Base-by-base conservation (phyloP, 2,113 vertebrate species). In the Boleophthalmus pectinirostris region DNA sequence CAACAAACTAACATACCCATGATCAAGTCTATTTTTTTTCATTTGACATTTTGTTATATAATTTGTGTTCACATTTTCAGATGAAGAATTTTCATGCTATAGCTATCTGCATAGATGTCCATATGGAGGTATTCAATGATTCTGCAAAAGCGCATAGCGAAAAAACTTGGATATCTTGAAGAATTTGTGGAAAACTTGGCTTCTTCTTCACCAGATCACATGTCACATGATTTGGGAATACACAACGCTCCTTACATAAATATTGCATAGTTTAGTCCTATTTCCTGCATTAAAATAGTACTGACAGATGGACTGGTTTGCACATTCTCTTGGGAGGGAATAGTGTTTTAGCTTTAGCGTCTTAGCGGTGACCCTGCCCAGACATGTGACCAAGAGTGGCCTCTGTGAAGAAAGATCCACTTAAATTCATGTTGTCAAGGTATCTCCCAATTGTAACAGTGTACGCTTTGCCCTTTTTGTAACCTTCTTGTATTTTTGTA, bases 61-160 rank as follows among this genome's bases (percentile, higher is more conserved):
- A 54, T 16, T 2, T 84, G 63, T 74, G 54, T 87, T 47, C 81
- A 75, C 83, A 68, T 78, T 68, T 83, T 73, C 84, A 92, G 91
- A 89, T 53, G 82, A 88, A 76, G 85, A 81, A 69, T 68, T 80
- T 57, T 88, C 89, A 83, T 80, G 87, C 58, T 90, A 89, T 91
- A 92, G 89, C 88, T 72, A 75, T 73, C 84, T 88, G 1, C 81
- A 2, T 85, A 90, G 91, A 90, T 92, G 91, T 82, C 89, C 8
- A 64, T 92, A 88, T 70, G 91, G 91, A 92, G 91, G 91, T 92
- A 92, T 73, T 85, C 16, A 74, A 24, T n/a, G 33, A 33, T n/a
- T 57, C 66, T 68, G 64, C 24, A 29, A 66, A 21, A 83, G 76
- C 23, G 10, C 9, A 73, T 72, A 67, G 75, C 70, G 23, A 75